These are phyloP conservation scores for Reinhardtius hippoglossoides DNA, from an alignment of 2,113 vertebrate genomes.

Conservation along the genomic window DNA sequence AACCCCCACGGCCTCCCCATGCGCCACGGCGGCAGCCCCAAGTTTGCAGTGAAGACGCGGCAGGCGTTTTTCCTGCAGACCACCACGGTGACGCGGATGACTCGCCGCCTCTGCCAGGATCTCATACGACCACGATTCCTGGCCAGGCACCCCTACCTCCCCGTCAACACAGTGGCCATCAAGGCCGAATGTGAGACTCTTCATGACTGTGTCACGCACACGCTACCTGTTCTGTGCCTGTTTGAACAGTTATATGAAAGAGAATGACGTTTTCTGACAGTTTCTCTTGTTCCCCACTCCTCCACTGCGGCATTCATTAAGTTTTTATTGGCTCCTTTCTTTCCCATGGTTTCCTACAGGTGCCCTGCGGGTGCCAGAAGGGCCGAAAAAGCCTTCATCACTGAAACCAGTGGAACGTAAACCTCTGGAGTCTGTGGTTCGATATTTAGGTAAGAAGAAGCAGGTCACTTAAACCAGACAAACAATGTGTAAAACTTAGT, in stretches of 20 bases:
- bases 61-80: slow-evolving; percentile 97
- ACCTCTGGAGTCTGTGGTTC: slow-evolving; percentile 94
- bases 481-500: too few species aligned
- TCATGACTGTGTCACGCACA: too few species aligned
- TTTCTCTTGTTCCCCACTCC: too few species aligned
- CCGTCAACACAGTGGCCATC: slow-evolving; percentile 94
- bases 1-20: slow-evolving; percentile 91
- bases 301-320: background rate
- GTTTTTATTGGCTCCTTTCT: background rate
- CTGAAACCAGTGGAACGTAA: slow-evolving; percentile 91
- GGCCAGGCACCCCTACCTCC: slow-evolving; percentile 92
- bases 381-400: slow-evolving; percentile 86
- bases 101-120: slow-evolving; percentile 93
- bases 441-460: slow-evolving; percentile 89
- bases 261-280: too few species aligned
- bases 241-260: too few species aligned
- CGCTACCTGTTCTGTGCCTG: too few species aligned
- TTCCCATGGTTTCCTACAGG: slow-evolving; percentile 77
- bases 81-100: slow-evolving; percentile 88
- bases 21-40: slow-evolving; percentile 93
- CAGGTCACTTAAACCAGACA: background rate
- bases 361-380: slow-evolving; percentile 90
- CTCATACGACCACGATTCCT: slow-evolving; percentile 89
- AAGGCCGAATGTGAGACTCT: slow-evolving; percentile 93
- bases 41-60: slow-evolving; percentile 96